Percentiles rank a stretch among this genome's conserved stretches.
phyloP scores from a whole-genome alignment of 2,797 vertebrate species.

The Enteromius mattozi region DNA sequence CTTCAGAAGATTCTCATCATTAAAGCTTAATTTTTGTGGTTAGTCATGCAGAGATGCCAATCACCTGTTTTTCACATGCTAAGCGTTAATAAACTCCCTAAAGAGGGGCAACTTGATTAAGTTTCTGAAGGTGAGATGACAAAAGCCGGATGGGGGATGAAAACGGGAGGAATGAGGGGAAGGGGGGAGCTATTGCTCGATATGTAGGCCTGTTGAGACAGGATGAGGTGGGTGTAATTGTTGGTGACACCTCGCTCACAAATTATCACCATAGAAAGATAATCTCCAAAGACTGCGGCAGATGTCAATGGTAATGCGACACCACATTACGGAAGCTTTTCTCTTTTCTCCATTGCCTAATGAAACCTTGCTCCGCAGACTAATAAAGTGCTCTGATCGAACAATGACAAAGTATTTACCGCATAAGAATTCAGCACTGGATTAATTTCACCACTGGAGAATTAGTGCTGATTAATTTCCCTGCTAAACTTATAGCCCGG shows the following conservation, averaged over 20 bases:
- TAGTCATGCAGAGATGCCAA: constrained; percentile 61
- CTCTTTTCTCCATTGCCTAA: constrained; percentile 72
- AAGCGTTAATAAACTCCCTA: constrained; percentile 76
- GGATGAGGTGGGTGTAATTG: constrained; percentile 76
- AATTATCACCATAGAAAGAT: constrained; percentile 82
- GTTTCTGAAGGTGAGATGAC: constrained; percentile 75
- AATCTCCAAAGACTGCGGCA: constrained; percentile 84
- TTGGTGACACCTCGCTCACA: constrained; percentile 79
- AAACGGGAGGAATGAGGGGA: constrained; percentile 60
- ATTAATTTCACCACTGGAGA: constrained; percentile 51
- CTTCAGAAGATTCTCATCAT: constrained; percentile 38
- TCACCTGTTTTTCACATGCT: constrained; percentile 68
- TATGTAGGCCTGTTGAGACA: constrained; percentile 69
- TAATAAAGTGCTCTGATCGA: constrained; percentile 44
- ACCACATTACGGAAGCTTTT: constrained; percentile 45
- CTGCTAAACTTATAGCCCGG: constrained; percentile 72
- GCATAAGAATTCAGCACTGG: constrained; percentile 16
- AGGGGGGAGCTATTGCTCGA: constrained; percentile 3
- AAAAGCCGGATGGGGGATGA: constrained; percentile 64
- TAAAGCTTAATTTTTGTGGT: constrained; percentile 56
- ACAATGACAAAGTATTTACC: constrained; percentile 27
- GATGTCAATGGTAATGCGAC: constrained; percentile 79
- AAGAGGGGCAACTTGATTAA: constrained; percentile 73
- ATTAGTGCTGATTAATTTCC: constrained; percentile 85
- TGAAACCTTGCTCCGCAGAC: constrained; percentile 75